Conservation (phyloP, 2,797 vertebrate genomes). For the Acanthopagrus latus region DNA sequence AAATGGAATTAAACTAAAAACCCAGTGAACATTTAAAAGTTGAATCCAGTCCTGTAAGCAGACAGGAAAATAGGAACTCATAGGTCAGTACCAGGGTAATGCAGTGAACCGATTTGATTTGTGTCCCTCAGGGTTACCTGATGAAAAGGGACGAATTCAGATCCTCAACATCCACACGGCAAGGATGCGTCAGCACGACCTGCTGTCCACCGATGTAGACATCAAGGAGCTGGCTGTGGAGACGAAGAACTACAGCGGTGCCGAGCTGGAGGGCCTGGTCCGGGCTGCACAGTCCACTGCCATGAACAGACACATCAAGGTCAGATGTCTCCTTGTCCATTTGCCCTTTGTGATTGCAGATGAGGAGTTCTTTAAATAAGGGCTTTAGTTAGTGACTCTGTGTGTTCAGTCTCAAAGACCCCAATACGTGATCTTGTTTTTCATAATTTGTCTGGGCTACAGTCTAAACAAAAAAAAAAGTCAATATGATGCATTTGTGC, state of each 20-base stretch:
- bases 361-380: background rate
- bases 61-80: background rate
- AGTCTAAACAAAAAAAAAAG: background rate
- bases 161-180: slow-evolving; percentile 95
- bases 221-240: slow-evolving; percentile 90
- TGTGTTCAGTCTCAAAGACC: background rate
- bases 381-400: background rate
- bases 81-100: background rate
- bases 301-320: slow-evolving; percentile 99
- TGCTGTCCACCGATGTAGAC: slow-evolving; percentile 89
- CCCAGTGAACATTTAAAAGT: background rate
- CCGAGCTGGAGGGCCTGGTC: slow-evolving; percentile 95
- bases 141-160: slow-evolving; percentile 93
- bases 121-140: slow-evolving; percentile 88
- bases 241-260: slow-evolving; percentile 97
- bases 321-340: slow-evolving; percentile 61
- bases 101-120: too few species aligned
- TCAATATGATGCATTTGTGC: background rate
- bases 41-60: background rate
- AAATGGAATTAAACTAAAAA: background rate
- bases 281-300: slow-evolving; percentile 96
- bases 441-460: background rate
- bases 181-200: slow-evolving; percentile 90
- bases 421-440: background rate
- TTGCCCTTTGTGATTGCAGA: background rate